phyloP scores from a whole-genome alignment of 2,888 invertebrate species.

The Lithosia quadra region DNA sequence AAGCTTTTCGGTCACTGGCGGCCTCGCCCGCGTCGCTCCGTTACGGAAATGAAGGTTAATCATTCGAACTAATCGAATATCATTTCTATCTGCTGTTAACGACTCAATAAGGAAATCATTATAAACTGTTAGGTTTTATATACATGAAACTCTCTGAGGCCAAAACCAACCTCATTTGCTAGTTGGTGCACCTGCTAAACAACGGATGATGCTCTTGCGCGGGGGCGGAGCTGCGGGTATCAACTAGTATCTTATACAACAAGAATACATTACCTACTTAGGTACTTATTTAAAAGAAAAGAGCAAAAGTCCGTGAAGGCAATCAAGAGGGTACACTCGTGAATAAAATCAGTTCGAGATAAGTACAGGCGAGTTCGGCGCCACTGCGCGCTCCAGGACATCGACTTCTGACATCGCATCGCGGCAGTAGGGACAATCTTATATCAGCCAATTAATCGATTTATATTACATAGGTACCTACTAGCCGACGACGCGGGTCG shows the following conservation, averaged over 20 bases:
- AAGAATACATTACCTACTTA: neutral
- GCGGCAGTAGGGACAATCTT: constrained; percentile 16
- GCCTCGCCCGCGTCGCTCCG: constrained; percentile 51
- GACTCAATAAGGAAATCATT: constrained; percentile 55
- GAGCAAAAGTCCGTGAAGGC: constrained; percentile 34
- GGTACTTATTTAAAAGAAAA: constrained; percentile 21
- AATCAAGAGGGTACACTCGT: constrained; percentile 42
- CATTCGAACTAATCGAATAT: constrained; percentile 42
- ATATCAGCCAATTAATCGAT: constrained; percentile 47
- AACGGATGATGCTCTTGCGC: no score
- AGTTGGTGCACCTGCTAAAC: no score
- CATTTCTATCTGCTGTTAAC: constrained; percentile 52
- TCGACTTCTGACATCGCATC: constrained; percentile 29
- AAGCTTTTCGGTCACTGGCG: constrained; percentile 37
- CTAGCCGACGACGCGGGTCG: no score
- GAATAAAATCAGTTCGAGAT: constrained; percentile 63
- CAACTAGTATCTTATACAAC: no score
- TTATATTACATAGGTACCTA: no score
- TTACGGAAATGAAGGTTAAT: constrained; percentile 55
- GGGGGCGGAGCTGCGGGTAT: no score
- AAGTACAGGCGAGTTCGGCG: constrained; percentile 74
- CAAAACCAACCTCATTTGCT: no score
- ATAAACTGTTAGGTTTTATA: constrained; percentile 32
- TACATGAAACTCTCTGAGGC: neutral
- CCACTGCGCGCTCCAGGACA: constrained; percentile 50